A percentile compares a stretch with the other conserved stretches of the same genome.
phyloP scores from a whole-genome alignment of 2,113 vertebrate species.

The Lamprologus lemairii region DNA sequence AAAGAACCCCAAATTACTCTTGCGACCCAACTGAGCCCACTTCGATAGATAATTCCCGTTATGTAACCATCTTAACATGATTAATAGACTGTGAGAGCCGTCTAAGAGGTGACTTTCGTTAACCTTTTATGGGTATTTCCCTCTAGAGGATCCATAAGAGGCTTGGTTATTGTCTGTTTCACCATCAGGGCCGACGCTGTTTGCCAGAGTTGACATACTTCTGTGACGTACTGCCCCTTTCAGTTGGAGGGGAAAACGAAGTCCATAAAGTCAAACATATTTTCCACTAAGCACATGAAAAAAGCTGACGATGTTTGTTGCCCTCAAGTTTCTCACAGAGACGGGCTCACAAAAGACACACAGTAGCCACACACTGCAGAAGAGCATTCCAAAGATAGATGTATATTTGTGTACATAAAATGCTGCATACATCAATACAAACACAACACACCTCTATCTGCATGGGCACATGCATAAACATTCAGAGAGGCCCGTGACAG shows the following conservation, averaged over 20 bases:
- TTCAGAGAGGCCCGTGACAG: neutral
- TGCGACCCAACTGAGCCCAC: slow-evolving; percentile 22
- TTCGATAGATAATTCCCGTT: slow-evolving; percentile 52
- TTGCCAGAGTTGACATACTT: slow-evolving; percentile 24
- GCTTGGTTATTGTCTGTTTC: slow-evolving; percentile 44
- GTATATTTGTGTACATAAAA: neutral
- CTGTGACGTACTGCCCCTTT: slow-evolving; percentile 11
- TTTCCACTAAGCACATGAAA: slow-evolving; percentile 46
- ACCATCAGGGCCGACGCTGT: slow-evolving; percentile 6
- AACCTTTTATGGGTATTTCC: slow-evolving; percentile 54
- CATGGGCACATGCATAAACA: neutral
- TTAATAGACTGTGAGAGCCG: slow-evolving; percentile 49
- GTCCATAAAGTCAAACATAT: slow-evolving; percentile 34
- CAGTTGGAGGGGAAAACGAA: slow-evolving; percentile 3
- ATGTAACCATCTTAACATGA: slow-evolving; percentile 60
- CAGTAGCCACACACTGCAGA: neutral
- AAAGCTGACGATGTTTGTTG: neutral
- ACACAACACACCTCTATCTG: neutral
- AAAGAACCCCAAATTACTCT: slow-evolving; percentile 33
- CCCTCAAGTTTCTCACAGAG: neutral
- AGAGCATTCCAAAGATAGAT: neutral
- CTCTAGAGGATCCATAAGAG: slow-evolving; percentile 37
- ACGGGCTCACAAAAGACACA: neutral
- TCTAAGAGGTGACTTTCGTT: slow-evolving; percentile 57
- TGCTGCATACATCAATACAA: neutral